Base-by-base conservation (phyloP, 2,888 invertebrate genomes). In the Gari tellinella region DNA sequence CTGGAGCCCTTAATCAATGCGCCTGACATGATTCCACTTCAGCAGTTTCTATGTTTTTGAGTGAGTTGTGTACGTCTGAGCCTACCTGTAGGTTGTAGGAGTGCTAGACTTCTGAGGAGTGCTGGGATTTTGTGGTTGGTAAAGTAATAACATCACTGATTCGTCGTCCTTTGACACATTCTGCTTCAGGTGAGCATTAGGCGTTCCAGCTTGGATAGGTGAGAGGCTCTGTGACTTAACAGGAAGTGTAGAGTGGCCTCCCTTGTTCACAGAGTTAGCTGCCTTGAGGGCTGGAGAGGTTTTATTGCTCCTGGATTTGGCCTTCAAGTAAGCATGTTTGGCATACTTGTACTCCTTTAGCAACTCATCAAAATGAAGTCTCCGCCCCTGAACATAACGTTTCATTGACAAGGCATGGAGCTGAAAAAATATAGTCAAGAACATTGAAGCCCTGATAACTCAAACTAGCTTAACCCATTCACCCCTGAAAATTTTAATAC, bases 361-460 rank as follows among this genome's bases (percentile, higher is more conserved):
- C 61, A 96, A 92, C 64, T 95, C 94, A 90, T 96, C 96, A 92
- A 96, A 96, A 21, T 95, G 93, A 91, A 95, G 95, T 67, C 94
- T 94, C 55, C 96, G 93, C 0, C 95, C 96, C 68, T 93, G 92
- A 37, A 96, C 96, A 21, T 94, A 94, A 76, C 96, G 92, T 67
- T 96, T 93, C 81, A 95, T 90, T 45, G 95, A 95, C 81, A 96
- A 93, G 21, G 95, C 94, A 89, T 94, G 94, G 8, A 93, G 92
- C 91, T 92, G 82, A 58, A 84, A 80, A 1, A 25, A n/a, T n/a
- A n/a, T n/a, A n/a, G n/a, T n/a, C n/a, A n/a, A n/a, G n/a, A n/a
- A n/a, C n/a, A n/a, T n/a, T n/a, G n/a, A n/a, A n/a, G n/a, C n/a
- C n/a, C n/a, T n/a, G n/a, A n/a, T n/a, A n/a, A n/a, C n/a, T n/a